Conservation (phyloP, 2,888 invertebrate genomes). For the Bhutanitis thaidina region DNA sequence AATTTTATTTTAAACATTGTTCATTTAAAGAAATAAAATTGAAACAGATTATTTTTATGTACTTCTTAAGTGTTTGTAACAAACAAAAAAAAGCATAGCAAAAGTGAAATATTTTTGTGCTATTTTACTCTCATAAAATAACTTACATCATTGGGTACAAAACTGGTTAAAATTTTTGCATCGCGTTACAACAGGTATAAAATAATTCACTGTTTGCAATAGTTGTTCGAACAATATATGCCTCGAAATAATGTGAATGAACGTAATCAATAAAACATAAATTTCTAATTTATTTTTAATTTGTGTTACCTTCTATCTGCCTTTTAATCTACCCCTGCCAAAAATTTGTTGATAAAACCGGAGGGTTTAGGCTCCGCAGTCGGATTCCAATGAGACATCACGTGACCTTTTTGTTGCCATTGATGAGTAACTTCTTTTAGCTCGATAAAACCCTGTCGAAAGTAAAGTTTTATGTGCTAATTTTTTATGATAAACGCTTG, state of each 20-base stretch:
- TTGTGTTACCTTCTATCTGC: background rate
- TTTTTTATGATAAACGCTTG: no score
- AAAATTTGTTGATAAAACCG: slow-evolving; percentile 94
- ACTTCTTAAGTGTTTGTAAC: no score
- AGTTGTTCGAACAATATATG: slow-evolving; percentile 25
- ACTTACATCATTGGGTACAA: no score
- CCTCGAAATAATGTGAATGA: slow-evolving; percentile 58
- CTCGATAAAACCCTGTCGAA: slow-evolving; percentile 93
- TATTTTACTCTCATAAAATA: no score
- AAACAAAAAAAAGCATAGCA: no score
- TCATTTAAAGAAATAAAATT: background rate
- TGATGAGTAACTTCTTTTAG: slow-evolving; percentile 89
- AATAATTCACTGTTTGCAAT: background rate
- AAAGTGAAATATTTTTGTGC: no score
- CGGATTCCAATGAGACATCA: slow-evolving; percentile 92
- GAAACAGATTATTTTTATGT: no score
- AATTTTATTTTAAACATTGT: slow-evolving; percentile 4
- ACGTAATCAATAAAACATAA: slow-evolving; percentile 60
- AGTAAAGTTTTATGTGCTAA: no score
- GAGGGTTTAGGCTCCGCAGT: slow-evolving; percentile 87
- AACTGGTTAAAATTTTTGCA: no score
- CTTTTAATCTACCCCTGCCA: slow-evolving; percentile 69
- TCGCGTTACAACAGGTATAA: background rate
- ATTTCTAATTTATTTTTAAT: slow-evolving; percentile 43
- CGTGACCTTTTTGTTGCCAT: slow-evolving; percentile 92